phyloP scores from a whole-genome alignment of 1,140 invertebrate species.

The Drosophila tani region DNA sequence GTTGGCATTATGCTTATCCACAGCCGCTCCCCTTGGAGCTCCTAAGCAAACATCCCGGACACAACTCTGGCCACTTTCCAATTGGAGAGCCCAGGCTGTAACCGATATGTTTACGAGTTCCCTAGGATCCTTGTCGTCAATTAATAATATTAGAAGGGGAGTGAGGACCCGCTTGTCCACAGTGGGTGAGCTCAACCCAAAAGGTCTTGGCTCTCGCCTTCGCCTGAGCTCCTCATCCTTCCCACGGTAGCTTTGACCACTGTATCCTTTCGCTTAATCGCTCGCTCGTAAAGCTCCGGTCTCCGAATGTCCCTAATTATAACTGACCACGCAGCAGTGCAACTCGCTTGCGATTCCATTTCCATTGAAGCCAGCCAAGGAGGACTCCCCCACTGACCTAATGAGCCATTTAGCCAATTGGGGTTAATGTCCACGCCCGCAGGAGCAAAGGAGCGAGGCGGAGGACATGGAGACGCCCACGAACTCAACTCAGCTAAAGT shows the following conservation, averaged over 20 bases:
- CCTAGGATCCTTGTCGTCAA: constrained; percentile 53
- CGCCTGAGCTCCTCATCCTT: constrained; percentile 22
- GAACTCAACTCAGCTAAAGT: constrained; percentile 10
- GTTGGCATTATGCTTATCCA: constrained; percentile 20
- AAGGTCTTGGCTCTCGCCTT: constrained; percentile 1
- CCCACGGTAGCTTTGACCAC: constrained; percentile 4
- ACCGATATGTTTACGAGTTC: constrained; percentile 57
- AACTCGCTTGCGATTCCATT: constrained; percentile 60
- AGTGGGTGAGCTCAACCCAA: constrained; percentile 44
- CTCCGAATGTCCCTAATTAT: constrained; percentile 65
- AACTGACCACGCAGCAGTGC: constrained; percentile 79
- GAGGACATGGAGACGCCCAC: constrained; percentile 2
- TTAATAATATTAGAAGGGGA: constrained; percentile 68
- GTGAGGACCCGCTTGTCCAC: constrained; percentile 13
- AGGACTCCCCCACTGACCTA: constrained; percentile 69
- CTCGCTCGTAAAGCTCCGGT: constrained; percentile 59
- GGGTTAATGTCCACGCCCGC: constrained; percentile 67
- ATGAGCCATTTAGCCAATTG: constrained; percentile 78
- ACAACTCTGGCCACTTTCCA: constrained; percentile 45
- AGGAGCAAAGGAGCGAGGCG: background rate
- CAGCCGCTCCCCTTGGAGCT: constrained; percentile 37
- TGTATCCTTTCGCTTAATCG: constrained; percentile 60
- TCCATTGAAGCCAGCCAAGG: constrained; percentile 19
- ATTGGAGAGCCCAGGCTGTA: constrained; percentile 45
- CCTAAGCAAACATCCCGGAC: constrained; percentile 36